These are phyloP conservation scores for Phalacrocorax pelagicus DNA, from an alignment of 2,113 vertebrate species.

Conservation along the genomic window DNA sequence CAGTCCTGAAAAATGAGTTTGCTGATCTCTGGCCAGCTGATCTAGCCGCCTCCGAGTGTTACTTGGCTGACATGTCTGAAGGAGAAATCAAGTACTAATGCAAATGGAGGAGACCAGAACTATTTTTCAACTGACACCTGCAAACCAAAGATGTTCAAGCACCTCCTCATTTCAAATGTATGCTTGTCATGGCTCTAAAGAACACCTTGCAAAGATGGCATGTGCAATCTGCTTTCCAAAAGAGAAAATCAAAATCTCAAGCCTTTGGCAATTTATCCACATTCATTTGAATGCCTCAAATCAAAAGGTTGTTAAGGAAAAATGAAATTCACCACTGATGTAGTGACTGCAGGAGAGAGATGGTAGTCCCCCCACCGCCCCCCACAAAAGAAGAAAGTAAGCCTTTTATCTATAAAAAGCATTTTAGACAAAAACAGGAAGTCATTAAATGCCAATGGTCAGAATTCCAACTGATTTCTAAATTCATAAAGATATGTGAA, in stretches of 20 bases:
- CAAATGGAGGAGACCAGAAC: neutral
- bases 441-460: constrained; percentile 32
- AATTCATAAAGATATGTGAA: constrained; percentile 60
- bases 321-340: neutral
- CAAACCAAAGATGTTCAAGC: neutral
- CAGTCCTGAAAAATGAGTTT: neutral
- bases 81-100: neutral
- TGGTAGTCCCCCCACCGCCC: fast-evolving
- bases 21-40: neutral
- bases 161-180: neutral
- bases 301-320: neutral
- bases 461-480: constrained; percentile 35
- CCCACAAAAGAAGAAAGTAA: neutral
- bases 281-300: neutral
- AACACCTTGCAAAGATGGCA: neutral
- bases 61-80: neutral
- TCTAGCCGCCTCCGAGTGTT: neutral
- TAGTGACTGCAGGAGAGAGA: neutral
- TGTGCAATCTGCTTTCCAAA: neutral
- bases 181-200: neutral
- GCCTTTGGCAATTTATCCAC: neutral
- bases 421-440: constrained; percentile 45
- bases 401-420: constrained; percentile 7
- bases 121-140: neutral
- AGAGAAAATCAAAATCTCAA: neutral